Evolutionary conservation across 2,797 vertebrate species (phyloP), one percentile per base, ranked within the genome.

Genomic region (Mergus octosetaceus): DNA sequence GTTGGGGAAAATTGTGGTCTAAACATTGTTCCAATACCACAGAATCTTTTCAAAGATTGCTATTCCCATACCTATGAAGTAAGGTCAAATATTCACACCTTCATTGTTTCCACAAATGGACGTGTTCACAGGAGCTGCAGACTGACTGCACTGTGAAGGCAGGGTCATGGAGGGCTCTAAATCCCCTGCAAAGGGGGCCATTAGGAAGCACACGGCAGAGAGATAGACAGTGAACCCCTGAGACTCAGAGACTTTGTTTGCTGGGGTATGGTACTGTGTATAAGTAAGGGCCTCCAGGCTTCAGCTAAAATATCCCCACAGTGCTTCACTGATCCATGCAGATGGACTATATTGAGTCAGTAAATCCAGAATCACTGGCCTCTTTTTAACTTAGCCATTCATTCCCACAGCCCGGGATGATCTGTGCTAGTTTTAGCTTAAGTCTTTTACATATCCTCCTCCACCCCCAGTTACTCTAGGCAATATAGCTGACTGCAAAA

Each of bases 311-410:
- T 54, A 47, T 38, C 54, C 36, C 10, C 19, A 19, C 14, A 9
- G 24, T 15, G 16, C 68, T 69, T 64, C 58, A 53, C 20, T 57
- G 32, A n/a, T 62, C 22, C 12, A 10, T 1, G 6, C 0, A 0
- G 32, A 25, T 13, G 36, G 27, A 27, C 53, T 53, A 21, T 19
- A 69, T 75, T 75, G 25, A 8, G 38, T 70, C 43, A 80, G 25
- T 49, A 34, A 28, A 8, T 25, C 41, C 45, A 82, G n/a, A 78
- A 19, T 14, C 10, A 34, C 56, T 39, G 36, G 28, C 2, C 4
- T 60, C 10, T 62, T 91, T 83, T 32, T 66, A 30, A 77, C 47
- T 47, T 71, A 76, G 19, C 13, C 39, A 3, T 36, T 5, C 45
- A 32, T 72, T 85, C n/a, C 45, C 28, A 13, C 36, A 36, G 28